Evolutionary conservation across 2,113 vertebrate species (phyloP), one percentile per base, ranked within the genome.

Genomic region (Petroica traversi): DNA sequence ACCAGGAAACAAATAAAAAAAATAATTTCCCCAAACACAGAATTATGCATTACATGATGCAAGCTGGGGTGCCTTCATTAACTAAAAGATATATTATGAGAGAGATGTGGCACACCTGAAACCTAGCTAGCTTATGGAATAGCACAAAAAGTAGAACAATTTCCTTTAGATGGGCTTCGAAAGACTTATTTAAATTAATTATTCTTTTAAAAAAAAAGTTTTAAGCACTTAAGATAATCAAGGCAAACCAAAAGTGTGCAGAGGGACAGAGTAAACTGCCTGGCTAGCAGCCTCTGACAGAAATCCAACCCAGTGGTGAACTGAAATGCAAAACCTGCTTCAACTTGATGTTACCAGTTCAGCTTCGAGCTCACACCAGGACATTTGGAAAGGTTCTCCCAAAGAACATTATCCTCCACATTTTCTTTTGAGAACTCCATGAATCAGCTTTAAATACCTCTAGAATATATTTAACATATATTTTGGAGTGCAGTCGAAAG

Each of bases 291-390:
- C 49, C 72, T 46, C 45, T 14, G 33, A 20, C 52, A 89, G 94
- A 64, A 95, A 94, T 6, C 62, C 87, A 96, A 92, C 64, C 33
- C 51, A 61, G 28, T 4, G 28, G 12, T 3, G 24, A 58, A 33
- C 69, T 89, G 93, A 95, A 96, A 96, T 19, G 49, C 54, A 94
- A 96, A 36, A 84, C 81, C 69, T 23, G 14, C 84, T 59, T 46
- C 77, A 64, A 29, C 14, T 1, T 10, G 36, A 41, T 4, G 58
- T 52, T 46, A 59, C 43, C 69, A 45, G 57, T 6, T 61, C 80
- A 59, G 73, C 43, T 83, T 23, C 8, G 0, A 66, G 72, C 43
- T 71, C 51, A 14, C 0, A 5, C 63, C 15, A 61, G 22, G 18
- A n/a, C 73, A 64, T 34, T 1, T 36, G 63, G 71, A 75, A 88